Conservation (phyloP, 2,113 vertebrate genomes). For the Phalacrocorax carbo region DNA sequence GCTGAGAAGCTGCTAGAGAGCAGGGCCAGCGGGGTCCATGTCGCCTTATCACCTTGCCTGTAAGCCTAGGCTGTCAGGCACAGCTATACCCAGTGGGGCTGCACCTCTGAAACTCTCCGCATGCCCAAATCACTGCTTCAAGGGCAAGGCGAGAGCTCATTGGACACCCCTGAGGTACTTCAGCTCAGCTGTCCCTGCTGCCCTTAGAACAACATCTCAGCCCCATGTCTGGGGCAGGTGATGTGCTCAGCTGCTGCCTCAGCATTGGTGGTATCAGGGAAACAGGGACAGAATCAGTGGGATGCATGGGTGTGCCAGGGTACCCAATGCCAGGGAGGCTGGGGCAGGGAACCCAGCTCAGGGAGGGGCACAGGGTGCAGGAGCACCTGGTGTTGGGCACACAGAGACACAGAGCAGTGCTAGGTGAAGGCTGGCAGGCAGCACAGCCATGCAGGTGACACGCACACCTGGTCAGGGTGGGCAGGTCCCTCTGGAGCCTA, state of each 20-base stretch:
- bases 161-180: background rate
- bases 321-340: background rate
- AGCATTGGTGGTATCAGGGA: background rate
- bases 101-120: background rate
- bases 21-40: rapidly evolving
- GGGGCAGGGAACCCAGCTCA: background rate
- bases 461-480: background rate
- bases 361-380: background rate
- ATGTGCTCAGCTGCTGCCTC: background rate
- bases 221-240: rapidly evolving
- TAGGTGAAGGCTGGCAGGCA: background rate
- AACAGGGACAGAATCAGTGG: background rate
- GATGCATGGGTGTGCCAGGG: rapidly evolving
- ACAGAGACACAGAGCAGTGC: background rate
- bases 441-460: background rate
- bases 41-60: background rate
- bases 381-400: too few species aligned
- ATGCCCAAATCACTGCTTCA: background rate
- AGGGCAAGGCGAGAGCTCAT: background rate
- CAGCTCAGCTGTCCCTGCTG: background rate
- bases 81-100: background rate
- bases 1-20: background rate
- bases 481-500: background rate
- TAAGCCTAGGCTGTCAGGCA: background rate
- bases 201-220: background rate